A percentile compares a stretch with the other conserved stretches of the same genome.
Conservation (phyloP, 2,113 vertebrate genomes). For the Capreolus pygargus region DNA sequence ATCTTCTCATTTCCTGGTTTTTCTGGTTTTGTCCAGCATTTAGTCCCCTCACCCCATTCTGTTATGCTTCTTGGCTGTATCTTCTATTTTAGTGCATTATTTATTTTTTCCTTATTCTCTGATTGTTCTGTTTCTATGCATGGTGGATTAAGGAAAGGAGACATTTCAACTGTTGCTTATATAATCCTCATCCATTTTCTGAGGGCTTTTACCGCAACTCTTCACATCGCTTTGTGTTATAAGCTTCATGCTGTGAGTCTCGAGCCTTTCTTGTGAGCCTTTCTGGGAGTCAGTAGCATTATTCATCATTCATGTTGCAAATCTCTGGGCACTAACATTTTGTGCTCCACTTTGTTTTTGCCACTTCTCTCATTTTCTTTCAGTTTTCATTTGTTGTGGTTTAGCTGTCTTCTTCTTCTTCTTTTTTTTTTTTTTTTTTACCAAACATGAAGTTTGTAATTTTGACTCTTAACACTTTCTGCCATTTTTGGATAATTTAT, state of each 20-base stretch:
- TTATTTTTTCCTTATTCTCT: neutral
- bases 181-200: neutral
- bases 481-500: neutral
- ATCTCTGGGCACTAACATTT: neutral
- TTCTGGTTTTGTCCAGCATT: neutral
- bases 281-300: neutral
- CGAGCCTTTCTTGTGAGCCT: neutral
- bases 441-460: neutral
- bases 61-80: neutral
- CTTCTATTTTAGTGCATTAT: neutral
- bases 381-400: neutral
- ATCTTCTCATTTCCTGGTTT: neutral
- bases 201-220: neutral
- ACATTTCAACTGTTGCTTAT: neutral
- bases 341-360: neutral
- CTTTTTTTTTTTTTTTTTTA: neutral
- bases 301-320: neutral
- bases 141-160: neutral
- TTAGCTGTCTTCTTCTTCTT: neutral
- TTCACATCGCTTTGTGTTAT: neutral
- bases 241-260: neutral
- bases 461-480: neutral
- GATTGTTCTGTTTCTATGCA: neutral
- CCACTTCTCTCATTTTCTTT: neutral
- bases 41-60: neutral